Percentiles rank a stretch among this genome's conserved stretches.
phyloP scores from a whole-genome alignment of 2,113 vertebrate genomes.

The Pseudorectes ferrugineus region DNA sequence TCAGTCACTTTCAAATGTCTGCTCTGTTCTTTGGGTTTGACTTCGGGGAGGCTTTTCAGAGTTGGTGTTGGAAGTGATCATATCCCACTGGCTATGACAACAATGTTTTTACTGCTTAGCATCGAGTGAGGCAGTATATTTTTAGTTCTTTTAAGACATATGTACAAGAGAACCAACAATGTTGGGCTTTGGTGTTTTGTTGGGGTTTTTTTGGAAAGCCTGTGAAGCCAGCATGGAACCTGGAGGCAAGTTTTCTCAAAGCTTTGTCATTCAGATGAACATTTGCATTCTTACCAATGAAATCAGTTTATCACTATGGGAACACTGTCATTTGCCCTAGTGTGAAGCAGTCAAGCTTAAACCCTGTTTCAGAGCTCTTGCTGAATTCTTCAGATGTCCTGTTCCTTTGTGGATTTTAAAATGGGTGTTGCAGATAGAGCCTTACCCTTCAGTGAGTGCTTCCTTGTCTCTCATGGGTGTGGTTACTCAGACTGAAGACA shows the following conservation, averaged over 20 bases:
- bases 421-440: background rate
- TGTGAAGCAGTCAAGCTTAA: background rate
- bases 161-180: background rate
- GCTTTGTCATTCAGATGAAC: background rate
- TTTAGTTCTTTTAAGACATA: slow-evolving; percentile 4
- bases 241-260: background rate
- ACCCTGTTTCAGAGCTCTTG: background rate
- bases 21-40: background rate
- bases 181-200: background rate
- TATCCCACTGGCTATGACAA: background rate
- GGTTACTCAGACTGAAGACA: background rate
- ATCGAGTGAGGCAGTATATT: background rate
- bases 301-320: slow-evolving; percentile 6
- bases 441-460: background rate
- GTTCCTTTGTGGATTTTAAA: background rate
- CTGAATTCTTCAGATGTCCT: background rate
- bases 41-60: background rate
- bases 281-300: background rate
- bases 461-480: background rate
- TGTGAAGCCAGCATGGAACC: background rate
- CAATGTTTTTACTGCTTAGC: background rate
- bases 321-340: background rate
- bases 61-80: background rate
- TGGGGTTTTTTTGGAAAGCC: background rate
- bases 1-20: background rate